These are phyloP conservation scores for Propithecus coquereli DNA, from an alignment of 2,113 vertebrate species.

Conservation along the genomic window DNA sequence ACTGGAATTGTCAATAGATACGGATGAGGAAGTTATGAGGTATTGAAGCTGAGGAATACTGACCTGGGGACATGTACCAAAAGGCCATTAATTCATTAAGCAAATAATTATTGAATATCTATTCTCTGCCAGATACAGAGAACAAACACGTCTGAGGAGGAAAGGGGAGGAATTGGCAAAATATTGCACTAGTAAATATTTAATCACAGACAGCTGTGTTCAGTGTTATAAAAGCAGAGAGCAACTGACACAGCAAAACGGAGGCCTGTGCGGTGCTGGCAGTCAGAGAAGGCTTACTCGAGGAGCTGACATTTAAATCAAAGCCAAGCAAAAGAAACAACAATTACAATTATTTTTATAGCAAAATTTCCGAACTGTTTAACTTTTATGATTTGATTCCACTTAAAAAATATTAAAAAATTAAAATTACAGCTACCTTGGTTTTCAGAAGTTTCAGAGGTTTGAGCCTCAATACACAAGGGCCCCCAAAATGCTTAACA, in stretches of 20 bases:
- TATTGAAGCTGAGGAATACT: neutral
- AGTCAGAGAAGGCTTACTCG: neutral
- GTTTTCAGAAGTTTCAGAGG: neutral
- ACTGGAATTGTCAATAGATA: neutral
- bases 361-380: neutral
- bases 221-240: neutral
- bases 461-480: neutral
- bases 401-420: neutral
- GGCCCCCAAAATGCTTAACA: neutral
- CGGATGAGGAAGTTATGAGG: neutral
- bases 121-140: neutral
- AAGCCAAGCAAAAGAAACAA: neutral
- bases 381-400: neutral
- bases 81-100: neutral
- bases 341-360: neutral
- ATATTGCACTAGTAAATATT: neutral
- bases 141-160: neutral
- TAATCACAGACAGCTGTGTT: neutral
- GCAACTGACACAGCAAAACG: neutral
- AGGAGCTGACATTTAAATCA: neutral
- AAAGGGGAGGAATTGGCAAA: neutral
- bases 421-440: neutral
- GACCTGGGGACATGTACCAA: neutral
- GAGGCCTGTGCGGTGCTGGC: accelerated
- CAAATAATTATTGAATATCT: neutral